These are phyloP conservation scores for Bombus waltoni DNA, from an alignment of 1,140 invertebrate genomes.

Conservation along the genomic window DNA sequence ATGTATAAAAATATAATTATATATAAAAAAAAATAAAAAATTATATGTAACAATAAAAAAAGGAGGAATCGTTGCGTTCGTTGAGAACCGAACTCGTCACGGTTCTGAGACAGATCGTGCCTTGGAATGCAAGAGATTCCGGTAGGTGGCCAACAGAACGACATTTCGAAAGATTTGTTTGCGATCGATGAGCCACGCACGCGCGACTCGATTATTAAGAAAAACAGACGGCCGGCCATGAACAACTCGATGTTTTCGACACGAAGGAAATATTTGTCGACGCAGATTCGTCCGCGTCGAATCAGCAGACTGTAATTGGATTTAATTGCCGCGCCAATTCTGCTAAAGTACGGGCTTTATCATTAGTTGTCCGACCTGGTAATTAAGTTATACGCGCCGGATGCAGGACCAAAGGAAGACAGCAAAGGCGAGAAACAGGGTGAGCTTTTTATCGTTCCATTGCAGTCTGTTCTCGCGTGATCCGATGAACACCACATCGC, in stretches of 20 bases:
- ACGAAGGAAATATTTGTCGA: conserved; percentile 29
- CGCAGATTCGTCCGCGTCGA: conserved; percentile 26
- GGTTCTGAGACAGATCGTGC: background rate
- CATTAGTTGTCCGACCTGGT: conserved; percentile 22
- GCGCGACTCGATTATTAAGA: background rate
- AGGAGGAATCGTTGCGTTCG: background rate
- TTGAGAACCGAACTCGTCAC: background rate
- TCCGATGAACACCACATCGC: conserved; percentile 3
- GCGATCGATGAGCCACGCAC: background rate
- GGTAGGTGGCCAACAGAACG: background rate
- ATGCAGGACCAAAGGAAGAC: background rate
- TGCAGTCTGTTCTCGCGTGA: conserved; percentile 9
- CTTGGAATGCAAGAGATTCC: background rate
- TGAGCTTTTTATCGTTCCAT: conserved; percentile 32
- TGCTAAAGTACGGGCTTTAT: background rate
- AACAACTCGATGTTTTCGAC: background rate
- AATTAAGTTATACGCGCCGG: conserved; percentile 41
- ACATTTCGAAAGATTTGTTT: background rate
- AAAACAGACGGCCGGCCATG: background rate
- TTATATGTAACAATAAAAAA: no score
- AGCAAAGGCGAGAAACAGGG: background rate
- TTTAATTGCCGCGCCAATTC: conserved; percentile 27
- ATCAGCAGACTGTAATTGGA: conserved; percentile 35
- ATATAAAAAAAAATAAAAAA: no score
- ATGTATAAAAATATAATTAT: no score